A percentile compares a stretch with the other conserved stretches of the same genome.
These are phyloP conservation scores for Metalampra italica DNA, from an alignment of 2,888 invertebrate genomes.

Conservation along the genomic window DNA sequence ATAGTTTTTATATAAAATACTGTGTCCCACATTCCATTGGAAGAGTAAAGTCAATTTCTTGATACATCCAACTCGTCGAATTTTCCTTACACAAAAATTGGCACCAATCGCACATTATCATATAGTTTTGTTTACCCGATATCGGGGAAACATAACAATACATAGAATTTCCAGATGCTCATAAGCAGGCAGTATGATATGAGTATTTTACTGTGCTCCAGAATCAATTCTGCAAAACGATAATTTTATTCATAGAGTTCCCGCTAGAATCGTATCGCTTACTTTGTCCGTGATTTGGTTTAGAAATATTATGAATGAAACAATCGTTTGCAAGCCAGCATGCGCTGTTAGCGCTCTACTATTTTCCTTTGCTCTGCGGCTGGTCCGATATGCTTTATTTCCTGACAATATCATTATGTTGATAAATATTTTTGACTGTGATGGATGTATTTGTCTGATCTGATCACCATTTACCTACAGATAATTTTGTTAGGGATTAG, in stretches of 20 bases:
- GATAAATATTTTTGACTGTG: not conserved
- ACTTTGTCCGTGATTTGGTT: constrained; percentile 73
- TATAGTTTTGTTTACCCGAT: not conserved
- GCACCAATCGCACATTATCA: not conserved
- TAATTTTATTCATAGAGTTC: constrained; percentile 78
- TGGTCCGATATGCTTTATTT: not conserved
- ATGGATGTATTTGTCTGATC: no score
- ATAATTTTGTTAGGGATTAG: no score
- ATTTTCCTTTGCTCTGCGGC: not conserved
- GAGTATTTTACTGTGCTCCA: constrained; percentile 65
- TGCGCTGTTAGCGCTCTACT: constrained; percentile 25
- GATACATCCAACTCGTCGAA: no score
- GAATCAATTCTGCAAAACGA: constrained; percentile 76
- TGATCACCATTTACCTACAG: no score
- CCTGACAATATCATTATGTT: not conserved
- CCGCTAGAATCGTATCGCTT: constrained; percentile 72
- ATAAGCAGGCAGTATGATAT: constrained; percentile 58
- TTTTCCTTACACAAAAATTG: not conserved
- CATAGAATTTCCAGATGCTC: constrained; percentile 32
- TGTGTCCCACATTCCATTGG: no score
- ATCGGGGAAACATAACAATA: constrained; percentile 4
- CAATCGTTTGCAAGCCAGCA: constrained; percentile 30
- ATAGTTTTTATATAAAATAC: no score
- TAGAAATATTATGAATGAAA: constrained; percentile 62
- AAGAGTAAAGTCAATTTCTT: no score